Evolutionary conservation across 1,140 invertebrate genomes (phyloP).

Genomic region (Psilanteris sp.): DNA sequence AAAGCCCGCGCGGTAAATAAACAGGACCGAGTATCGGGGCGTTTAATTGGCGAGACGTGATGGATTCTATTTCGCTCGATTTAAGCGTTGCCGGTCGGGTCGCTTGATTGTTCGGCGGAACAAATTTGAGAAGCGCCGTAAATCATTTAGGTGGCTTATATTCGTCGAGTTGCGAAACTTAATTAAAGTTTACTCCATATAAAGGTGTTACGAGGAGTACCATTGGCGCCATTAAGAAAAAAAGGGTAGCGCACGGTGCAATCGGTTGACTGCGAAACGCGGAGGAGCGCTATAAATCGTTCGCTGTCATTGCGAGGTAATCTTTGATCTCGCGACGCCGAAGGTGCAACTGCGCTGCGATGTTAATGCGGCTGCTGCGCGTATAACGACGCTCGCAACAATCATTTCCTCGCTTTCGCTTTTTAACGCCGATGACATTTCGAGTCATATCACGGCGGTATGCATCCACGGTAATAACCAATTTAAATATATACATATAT

Average conservation of each 20-base stretch:
- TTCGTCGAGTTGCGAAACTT: conserved; percentile 9
- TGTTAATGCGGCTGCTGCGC: conserved; percentile 14
- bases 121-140: background rate
- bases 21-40: too few species aligned
- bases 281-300: conserved; percentile 27
- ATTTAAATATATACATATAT: too few species aligned
- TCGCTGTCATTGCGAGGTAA: conserved; percentile 30
- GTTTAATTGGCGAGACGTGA: too few species aligned
- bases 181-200: conserved; percentile 9
- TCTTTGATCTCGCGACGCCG: conserved; percentile 46
- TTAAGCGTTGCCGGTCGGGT: too few species aligned
- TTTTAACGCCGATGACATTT: conserved; percentile 16
- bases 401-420: conserved; percentile 29
- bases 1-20: too few species aligned
- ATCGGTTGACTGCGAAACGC: conserved; percentile 28
- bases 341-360: conserved; percentile 28
- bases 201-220: conserved; percentile 18
- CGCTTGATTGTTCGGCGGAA: too few species aligned
- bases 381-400: conserved; percentile 14
- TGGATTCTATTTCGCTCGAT: too few species aligned
- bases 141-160: background rate
- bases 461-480: too few species aligned
- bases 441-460: conserved; percentile 5
- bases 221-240: conserved; percentile 18
- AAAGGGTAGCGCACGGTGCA: conserved; percentile 29